Evolutionary conservation across 1,140 invertebrate species (phyloP), one percentile per base, ranked within the genome.

Genomic region (Grapholita molesta): DNA sequence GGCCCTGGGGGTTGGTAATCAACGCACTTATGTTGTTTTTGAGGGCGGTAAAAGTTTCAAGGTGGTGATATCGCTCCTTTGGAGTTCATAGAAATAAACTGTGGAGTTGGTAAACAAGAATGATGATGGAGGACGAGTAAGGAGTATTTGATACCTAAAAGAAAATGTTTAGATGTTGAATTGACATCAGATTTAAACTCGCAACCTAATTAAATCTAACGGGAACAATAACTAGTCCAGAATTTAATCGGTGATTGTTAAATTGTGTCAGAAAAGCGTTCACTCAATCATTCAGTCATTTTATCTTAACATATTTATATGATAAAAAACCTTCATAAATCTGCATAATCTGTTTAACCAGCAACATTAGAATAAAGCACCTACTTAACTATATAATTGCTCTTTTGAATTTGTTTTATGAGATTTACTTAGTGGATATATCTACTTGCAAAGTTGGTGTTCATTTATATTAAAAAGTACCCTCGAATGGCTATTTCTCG

Each of bases 11-110:
- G 85, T 82, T 83, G 70, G 78, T 76, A 89, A 89, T 89, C 87
- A 89, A 86, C 85, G 77, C 74, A 80, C 78, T 87, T 81, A 72
- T 83, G 74, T 85, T 86, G 84, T 88, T 86, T 82, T 85, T 86
- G 79, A 80, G 80, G 83, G 68, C 55, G 55, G 33, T 21, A 57
- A 42, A 64, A 61, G 21, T 48, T 55, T 24, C 28, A 35, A 55
- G 25, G 52, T 12, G 18, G 55, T 61, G 30, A 61, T 61, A 2
- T 6, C 24, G 55, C 18, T 28, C n/a, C 53, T 28, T 3, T 55
- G 57, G 57, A 48, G 42, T 48, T 11, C 57, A 61, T 12, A 15
- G 35, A 12, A 61, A 61, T 61, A 21, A 25, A 61, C n/a, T 12
- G 24, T 6, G 12, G 57, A 38, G 35, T 38, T 12, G 35, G 35